Evolutionary conservation across 2,113 vertebrate genomes (phyloP).

Genomic region (Sialia sialis): DNA sequence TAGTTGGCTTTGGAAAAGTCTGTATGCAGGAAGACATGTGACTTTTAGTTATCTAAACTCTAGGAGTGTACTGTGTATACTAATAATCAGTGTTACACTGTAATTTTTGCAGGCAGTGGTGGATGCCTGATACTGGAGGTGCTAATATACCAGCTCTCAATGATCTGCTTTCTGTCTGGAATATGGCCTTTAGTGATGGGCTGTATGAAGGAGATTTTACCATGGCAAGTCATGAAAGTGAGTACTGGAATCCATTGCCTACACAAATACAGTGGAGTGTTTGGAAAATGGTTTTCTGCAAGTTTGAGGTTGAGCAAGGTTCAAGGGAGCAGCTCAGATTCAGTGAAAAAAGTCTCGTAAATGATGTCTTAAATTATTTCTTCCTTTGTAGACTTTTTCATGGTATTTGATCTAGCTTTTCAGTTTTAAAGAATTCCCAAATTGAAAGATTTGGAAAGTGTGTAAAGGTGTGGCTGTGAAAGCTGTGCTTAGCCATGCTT

Average conservation of each 20-base stretch:
- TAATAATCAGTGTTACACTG: not conserved
- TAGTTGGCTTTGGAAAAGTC: not conserved
- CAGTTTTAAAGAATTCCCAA: not conserved
- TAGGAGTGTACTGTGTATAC: not conserved
- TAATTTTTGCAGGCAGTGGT: slow-evolving; percentile 87
- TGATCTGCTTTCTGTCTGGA: slow-evolving; percentile 95
- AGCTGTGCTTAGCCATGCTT: not conserved
- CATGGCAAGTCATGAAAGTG: slow-evolving; percentile 95
- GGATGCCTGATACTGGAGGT: slow-evolving; percentile 99
- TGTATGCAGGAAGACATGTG: not conserved
- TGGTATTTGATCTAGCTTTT: not conserved
- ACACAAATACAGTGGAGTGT: fast-evolving
- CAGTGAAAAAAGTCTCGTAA: not conserved
- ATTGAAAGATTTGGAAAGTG: not conserved
- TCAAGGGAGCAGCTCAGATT: not conserved
- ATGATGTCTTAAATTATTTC: not conserved
- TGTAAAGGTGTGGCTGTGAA: not conserved
- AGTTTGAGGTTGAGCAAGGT: not conserved
- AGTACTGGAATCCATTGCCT: slow-evolving; percentile 41
- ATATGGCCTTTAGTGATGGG: slow-evolving; percentile 96
- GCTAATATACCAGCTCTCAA: slow-evolving; percentile 96
- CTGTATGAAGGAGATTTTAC: slow-evolving; percentile 96
- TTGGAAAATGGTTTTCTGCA: not conserved
- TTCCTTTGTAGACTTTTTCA: not conserved
- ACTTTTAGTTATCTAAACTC: not conserved